Evolutionary conservation across 2,797 vertebrate species (phyloP).

Genomic region (Erethizon dorsatum): DNA sequence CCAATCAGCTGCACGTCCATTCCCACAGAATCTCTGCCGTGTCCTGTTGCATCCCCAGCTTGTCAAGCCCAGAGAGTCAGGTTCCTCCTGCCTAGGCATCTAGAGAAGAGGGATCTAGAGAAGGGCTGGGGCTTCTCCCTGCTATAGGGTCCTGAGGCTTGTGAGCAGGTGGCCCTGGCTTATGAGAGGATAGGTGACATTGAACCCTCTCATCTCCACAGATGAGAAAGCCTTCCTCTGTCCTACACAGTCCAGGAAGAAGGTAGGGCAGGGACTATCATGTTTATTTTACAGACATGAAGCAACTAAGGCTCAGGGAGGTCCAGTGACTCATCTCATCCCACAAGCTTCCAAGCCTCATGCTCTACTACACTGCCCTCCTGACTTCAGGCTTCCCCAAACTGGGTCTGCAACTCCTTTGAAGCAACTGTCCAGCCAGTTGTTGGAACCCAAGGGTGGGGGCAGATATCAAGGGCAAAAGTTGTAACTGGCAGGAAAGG

Average conservation of each 20-base stretch:
- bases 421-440: not conserved
- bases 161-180: not conserved
- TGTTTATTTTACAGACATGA: not conserved
- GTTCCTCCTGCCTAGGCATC: not conserved
- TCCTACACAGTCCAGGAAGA: not conserved
- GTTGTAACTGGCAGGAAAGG: not conserved
- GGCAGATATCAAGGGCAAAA: not conserved
- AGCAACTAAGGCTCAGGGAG: constrained; percentile 1
- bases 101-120: not conserved
- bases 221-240: not conserved
- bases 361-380: not conserved
- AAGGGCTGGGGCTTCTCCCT: not conserved
- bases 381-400: not conserved
- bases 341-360: not conserved
- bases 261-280: not conserved
- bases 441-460: not conserved
- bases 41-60: not conserved
- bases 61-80: constrained; percentile 40
- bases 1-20: not conserved
- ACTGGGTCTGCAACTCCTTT: not conserved
- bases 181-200: not conserved
- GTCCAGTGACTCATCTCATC: not conserved
- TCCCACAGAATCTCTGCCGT: constrained; percentile 42
- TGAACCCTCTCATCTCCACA: not conserved
- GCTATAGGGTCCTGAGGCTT: not conserved